Percentiles rank a stretch among this genome's conserved stretches.
phyloP scores from a whole-genome alignment of 2,113 vertebrate species.

The Corythaeola cristata region DNA sequence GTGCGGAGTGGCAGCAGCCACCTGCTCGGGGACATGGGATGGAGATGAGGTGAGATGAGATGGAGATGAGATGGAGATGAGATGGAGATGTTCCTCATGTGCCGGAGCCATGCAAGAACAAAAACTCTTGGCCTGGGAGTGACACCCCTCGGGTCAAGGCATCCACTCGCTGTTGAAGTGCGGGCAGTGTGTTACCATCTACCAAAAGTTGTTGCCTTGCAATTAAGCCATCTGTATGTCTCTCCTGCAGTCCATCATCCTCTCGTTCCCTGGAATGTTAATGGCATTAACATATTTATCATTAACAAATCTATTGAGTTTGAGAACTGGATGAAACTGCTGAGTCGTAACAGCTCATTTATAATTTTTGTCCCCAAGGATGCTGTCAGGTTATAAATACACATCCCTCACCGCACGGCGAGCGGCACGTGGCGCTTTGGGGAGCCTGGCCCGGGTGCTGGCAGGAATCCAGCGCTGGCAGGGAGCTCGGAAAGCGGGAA shows the following conservation, averaged over 20 bases:
- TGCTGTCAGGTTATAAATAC: neutral
- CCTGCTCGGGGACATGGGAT: neutral
- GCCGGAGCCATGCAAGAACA: neutral
- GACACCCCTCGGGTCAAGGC: neutral
- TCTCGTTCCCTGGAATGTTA: neutral
- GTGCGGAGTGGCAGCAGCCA: neutral
- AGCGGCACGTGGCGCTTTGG: neutral
- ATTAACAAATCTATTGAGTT: slow-evolving; percentile 1
- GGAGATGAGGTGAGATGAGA: too few relatives aligned
- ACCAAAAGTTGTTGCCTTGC: neutral
- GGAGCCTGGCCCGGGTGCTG: neutral
- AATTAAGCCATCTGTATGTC: neutral
- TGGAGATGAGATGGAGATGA: neutral
- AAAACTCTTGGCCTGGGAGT: neutral
- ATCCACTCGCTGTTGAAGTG: accelerated
- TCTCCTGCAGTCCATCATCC: neutral
- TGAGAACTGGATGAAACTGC: slow-evolving; percentile 12
- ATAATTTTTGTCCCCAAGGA: neutral
- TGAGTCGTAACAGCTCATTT: neutral
- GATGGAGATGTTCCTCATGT: neutral
- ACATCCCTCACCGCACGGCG: accelerated
- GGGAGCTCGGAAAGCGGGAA: neutral
- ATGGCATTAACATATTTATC: slow-evolving; percentile 30
- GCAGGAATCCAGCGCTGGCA: accelerated
- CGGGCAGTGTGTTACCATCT: neutral